These are phyloP conservation scores for Lucilia cuprina DNA, from an alignment of 1,140 invertebrate species.

Conservation along the genomic window DNA sequence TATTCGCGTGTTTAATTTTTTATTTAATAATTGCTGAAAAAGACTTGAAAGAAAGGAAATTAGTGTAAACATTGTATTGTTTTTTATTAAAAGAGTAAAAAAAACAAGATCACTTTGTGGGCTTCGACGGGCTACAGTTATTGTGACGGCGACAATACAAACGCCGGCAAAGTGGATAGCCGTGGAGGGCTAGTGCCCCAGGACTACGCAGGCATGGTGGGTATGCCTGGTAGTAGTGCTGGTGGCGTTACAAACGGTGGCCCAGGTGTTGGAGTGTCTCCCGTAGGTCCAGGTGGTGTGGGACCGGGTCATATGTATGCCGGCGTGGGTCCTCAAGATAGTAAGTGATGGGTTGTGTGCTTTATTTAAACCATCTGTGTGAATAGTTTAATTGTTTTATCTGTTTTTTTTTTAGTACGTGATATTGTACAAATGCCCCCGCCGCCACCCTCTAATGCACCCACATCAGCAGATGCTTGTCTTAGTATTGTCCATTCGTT, in stretches of 20 bases:
- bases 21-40: background rate
- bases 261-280: conserved; percentile 41
- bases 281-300: conserved; percentile 39
- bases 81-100: background rate
- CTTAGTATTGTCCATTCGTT: conserved; percentile 96
- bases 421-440: conserved; percentile 66
- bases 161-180: conserved; percentile 62
- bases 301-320: conserved; percentile 60
- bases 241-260: conserved; percentile 41
- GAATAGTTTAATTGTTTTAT: conserved; percentile 39
- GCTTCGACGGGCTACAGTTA: conserved; percentile 52
- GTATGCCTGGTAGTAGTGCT: conserved; percentile 52
- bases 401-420: conserved; percentile 49
- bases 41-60: background rate
- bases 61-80: no score
- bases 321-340: conserved; percentile 61
- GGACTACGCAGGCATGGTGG: conserved; percentile 62
- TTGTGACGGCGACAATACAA: conserved; percentile 57
- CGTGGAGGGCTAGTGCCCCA: conserved; percentile 58
- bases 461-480: conserved; percentile 95
- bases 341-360: conserved; percentile 47
- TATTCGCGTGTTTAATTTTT: background rate
- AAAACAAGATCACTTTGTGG: conserved; percentile 44
- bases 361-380: background rate
- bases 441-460: conserved; percentile 73